Evolutionary conservation across 1,140 invertebrate species (phyloP).

Genomic region (Drosophila littoralis): DNA sequence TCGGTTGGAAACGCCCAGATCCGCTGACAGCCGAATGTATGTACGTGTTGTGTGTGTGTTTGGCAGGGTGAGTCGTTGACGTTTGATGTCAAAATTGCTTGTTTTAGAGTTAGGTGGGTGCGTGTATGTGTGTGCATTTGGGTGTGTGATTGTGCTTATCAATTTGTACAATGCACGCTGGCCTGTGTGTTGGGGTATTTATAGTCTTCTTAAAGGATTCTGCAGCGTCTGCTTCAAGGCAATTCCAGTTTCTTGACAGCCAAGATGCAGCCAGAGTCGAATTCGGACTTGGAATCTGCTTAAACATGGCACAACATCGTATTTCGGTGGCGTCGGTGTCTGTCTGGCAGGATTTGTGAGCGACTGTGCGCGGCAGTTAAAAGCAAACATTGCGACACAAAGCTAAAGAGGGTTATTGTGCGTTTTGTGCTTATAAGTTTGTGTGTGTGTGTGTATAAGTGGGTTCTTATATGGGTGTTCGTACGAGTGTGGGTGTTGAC

Average conservation of each 20-base stretch:
- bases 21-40: conserved; percentile 53
- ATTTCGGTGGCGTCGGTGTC: conserved; percentile 46
- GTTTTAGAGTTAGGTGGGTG: conserved; percentile 47
- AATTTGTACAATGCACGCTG: conserved; percentile 47
- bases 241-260: conserved; percentile 56
- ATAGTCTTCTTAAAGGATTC: conserved; percentile 79
- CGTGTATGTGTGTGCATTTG: conserved; percentile 31
- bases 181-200: conserved; percentile 49
- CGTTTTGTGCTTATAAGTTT: conserved; percentile 12
- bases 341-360: conserved; percentile 62
- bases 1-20: conserved; percentile 52
- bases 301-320: conserved; percentile 53
- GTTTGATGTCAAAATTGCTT: conserved; percentile 80
- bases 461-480: conserved; percentile 1
- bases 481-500: conserved; percentile 49
- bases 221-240: conserved; percentile 53
- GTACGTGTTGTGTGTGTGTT: conserved; percentile 10
- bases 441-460: conserved; percentile 17
- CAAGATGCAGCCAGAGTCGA: conserved; percentile 25
- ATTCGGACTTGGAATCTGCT: conserved; percentile 25
- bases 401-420: conserved; percentile 62
- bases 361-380: conserved; percentile 63
- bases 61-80: conserved; percentile 60
- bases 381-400: conserved; percentile 74
- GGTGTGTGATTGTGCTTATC: conserved; percentile 38